Evolutionary conservation across 1,140 invertebrate species (phyloP), one percentile per base, ranked within the genome.

Genomic region (Harpegnathos saltator): DNA sequence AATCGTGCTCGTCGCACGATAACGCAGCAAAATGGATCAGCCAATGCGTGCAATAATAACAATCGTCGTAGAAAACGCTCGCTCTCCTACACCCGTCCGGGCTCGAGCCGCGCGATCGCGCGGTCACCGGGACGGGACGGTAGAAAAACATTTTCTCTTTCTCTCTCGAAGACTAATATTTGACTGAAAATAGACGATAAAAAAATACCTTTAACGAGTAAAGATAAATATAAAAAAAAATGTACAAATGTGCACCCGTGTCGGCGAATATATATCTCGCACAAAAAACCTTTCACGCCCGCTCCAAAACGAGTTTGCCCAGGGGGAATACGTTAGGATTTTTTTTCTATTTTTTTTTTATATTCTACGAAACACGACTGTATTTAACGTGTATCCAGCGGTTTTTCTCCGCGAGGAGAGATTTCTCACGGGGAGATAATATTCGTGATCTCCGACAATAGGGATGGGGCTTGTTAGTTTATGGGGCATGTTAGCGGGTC

Each of bases 21-120:
- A 83, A 83, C 52, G 44, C 26, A n/a, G 38, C 58, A 78, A 78
- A 83, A 77, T 50, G 63, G 63, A 78, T 33, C 73, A 22, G 38
- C 7, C 38, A 44, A 19, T 44, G 33, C 26, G 50, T 52, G 22
- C 63, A 29, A 24, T 72, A 83, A 68, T 78, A 73, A 62, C 33
- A 54, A 82, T 82, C 58, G 52, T 9, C 4, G 11, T 29, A 48
- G 38, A 29, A 78, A 69, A 58, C n/a, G n/a, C 22, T 68, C 44
- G 9, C 5, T 69, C 33, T 44, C 17, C 38, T 72, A 17, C n/a
- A 52, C 9, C 26, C 26, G 63, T 26, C 54, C 38, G 65, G 54
- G 38, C 38, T 84, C 22, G 19, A 56, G 29, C 24, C 29, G 38
- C 22, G 38, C 63, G 1, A 63, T 59, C 54, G 50, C 15, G 24